phyloP scores from a whole-genome alignment of 37 sponge, comb jelly and placozoan species.

The Halichondria panicea region DNA sequence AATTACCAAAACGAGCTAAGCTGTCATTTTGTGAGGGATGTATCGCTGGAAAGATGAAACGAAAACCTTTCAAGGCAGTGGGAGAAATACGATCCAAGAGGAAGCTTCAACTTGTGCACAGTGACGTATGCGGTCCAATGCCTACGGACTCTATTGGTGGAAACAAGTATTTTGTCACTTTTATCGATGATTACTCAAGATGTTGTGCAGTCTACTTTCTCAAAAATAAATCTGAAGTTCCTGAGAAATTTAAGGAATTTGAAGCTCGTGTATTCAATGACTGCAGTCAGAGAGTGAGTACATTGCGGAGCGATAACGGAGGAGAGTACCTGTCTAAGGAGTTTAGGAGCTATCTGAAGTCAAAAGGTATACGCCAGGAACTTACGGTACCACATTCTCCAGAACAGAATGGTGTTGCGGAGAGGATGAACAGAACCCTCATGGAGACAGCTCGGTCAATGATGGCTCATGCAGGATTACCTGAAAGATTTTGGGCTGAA shows the following conservation, averaged over 20 bases:
- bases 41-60: constrained; percentile 48
- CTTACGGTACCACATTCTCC: constrained; percentile 42
- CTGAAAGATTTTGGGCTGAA: constrained; percentile 54
- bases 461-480: constrained; percentile 46
- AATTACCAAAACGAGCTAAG: constrained; percentile 10
- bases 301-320: constrained; percentile 39
- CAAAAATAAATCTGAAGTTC: constrained; percentile 47
- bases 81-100: constrained; percentile 29
- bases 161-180: constrained; percentile 51
- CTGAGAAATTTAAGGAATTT: constrained; percentile 57
- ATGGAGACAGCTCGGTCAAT: constrained; percentile 49
- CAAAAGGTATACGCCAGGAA: constrained; percentile 29
- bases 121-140: constrained; percentile 66
- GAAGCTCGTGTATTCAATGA: constrained; percentile 36
- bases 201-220: constrained; percentile 51
- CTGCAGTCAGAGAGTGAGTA: constrained; percentile 16
- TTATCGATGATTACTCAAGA: constrained; percentile 59
- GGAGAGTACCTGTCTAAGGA: constrained; percentile 44
- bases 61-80: constrained; percentile 45
- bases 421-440: constrained; percentile 49
- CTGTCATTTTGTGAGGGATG: constrained; percentile 58
- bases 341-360: constrained; percentile 33
- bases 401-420: constrained; percentile 57
- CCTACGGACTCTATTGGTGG: constrained; percentile 54
- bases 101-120: constrained; percentile 43